These are phyloP conservation scores for Esox masquinongy DNA, from an alignment of 2,797 vertebrate species.

Conservation along the genomic window DNA sequence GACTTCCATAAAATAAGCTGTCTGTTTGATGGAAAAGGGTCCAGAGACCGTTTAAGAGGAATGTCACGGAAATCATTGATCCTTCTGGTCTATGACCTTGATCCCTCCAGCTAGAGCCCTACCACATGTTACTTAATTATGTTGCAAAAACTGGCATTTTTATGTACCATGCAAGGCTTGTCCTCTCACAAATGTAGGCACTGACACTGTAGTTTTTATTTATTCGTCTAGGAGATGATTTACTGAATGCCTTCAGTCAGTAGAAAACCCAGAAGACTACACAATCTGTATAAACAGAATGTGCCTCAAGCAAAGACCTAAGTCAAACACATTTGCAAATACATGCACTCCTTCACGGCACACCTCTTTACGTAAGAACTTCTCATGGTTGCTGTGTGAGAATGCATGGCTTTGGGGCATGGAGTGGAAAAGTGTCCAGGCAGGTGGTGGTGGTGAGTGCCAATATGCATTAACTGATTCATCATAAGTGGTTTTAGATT, in stretches of 20 bases:
- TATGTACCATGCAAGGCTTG: not conserved
- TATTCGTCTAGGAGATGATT: constrained; percentile 24
- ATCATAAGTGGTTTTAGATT: constrained; percentile 18
- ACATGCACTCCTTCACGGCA: constrained; percentile 15
- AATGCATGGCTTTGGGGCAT: constrained; percentile 41
- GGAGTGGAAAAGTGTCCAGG: constrained; percentile 17
- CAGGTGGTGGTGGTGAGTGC: constrained; percentile 18
- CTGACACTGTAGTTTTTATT: not conserved
- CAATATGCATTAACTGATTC: constrained; percentile 44
- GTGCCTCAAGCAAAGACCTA: not conserved
- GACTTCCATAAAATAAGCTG: constrained; percentile 3
- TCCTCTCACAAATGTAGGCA: not conserved
- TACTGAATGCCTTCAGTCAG: constrained; percentile 15
- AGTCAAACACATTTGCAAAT: constrained; percentile 33
- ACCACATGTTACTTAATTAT: not conserved
- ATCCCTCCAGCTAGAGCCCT: not conserved
- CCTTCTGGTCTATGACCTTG: not conserved
- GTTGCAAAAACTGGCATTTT: not conserved
- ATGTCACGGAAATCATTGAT: not conserved
- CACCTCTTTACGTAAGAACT: constrained; percentile 11
- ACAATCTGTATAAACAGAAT: constrained; percentile 23
- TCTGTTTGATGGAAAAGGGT: not conserved
- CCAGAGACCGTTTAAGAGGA: not conserved
- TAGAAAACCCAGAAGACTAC: not conserved
- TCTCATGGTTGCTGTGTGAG: constrained; percentile 14